Conservation (phyloP, 2,888 invertebrate species). For the Mystacides longicornis region DNA sequence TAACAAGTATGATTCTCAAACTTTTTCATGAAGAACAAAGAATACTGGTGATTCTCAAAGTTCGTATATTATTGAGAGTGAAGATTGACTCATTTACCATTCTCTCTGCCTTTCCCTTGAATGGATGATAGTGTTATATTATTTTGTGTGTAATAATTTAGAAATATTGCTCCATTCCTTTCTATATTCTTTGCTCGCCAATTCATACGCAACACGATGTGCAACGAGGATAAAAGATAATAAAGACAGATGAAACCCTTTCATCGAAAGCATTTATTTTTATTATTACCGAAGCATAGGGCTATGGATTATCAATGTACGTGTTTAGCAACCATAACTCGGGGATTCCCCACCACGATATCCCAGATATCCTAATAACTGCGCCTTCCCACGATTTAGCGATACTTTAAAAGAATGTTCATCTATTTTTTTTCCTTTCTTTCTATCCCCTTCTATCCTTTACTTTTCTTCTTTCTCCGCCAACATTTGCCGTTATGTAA, state of each 20-base stretch:
- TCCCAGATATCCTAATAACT: not conserved
- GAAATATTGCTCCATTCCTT: too few species aligned
- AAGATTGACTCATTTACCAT: too few species aligned
- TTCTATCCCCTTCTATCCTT: not conserved
- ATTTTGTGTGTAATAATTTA: too few species aligned
- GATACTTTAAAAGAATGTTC: not conserved
- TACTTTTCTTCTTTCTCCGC: not conserved
- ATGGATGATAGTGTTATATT: too few species aligned
- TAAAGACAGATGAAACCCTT: not conserved
- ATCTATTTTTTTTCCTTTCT: not conserved
- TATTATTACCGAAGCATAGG: not conserved
- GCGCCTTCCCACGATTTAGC: not conserved
- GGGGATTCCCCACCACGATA: not conserved
- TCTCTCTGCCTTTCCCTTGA: too few species aligned
- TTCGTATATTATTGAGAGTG: too few species aligned
- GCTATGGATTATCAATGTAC: not conserved
- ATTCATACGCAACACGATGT: not conserved
- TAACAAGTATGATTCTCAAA: too few species aligned
- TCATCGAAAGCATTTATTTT: not conserved
- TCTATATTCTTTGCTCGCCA: too few species aligned
- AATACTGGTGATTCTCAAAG: too few species aligned
- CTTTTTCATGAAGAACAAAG: too few species aligned
- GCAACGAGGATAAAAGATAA: not conserved
- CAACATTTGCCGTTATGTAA: not conserved
- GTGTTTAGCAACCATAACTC: not conserved